A percentile compares a stretch with the other conserved stretches of the same genome.
These are phyloP conservation scores for Orthonychiurus folsomi DNA, from an alignment of 2,888 invertebrate genomes.

Conservation along the genomic window DNA sequence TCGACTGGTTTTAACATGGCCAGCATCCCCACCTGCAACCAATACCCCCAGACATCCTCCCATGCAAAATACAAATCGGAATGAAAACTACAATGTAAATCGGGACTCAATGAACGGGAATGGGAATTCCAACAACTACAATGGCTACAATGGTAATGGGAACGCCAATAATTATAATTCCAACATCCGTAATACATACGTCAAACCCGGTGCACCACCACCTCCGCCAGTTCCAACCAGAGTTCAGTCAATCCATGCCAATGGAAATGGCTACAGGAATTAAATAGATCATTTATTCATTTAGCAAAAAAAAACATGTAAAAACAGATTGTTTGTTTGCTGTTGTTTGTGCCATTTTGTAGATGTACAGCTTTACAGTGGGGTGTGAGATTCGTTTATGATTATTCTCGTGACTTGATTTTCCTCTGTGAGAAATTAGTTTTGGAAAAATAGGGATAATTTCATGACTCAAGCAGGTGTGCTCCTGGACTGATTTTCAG, in stretches of 20 bases:
- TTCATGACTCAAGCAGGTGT: neutral
- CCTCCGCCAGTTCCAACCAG: slow-evolving; percentile 18
- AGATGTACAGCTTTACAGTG: neutral
- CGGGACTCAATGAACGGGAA: slow-evolving; percentile 20
- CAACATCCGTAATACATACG: slow-evolving; percentile 10
- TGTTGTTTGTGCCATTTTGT: neutral
- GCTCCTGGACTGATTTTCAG: neutral
- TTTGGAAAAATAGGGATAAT: neutral
- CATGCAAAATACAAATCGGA: slow-evolving; percentile 3
- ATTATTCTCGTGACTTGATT: slow-evolving; percentile 5
- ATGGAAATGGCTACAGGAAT: slow-evolving; percentile 8
- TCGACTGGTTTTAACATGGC: slow-evolving; percentile 35
- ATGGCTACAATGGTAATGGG: slow-evolving; percentile 18
- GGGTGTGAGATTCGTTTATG: neutral
- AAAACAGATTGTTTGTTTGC: neutral
- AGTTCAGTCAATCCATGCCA: slow-evolving; percentile 13
- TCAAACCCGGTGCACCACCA: slow-evolving; percentile 19
- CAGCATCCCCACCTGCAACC: slow-evolving; percentile 19
- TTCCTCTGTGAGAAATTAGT: no score
- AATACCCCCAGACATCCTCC: neutral
- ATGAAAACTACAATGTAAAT: neutral
- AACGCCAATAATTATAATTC: slow-evolving; percentile 3
- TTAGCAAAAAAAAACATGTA: neutral
- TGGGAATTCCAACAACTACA: slow-evolving; percentile 21
- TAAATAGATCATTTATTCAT: no score